A percentile compares a stretch with the other conserved stretches of the same genome.
Conservation (phyloP, 2,797 vertebrate species). For the Anabas testudineus region DNA sequence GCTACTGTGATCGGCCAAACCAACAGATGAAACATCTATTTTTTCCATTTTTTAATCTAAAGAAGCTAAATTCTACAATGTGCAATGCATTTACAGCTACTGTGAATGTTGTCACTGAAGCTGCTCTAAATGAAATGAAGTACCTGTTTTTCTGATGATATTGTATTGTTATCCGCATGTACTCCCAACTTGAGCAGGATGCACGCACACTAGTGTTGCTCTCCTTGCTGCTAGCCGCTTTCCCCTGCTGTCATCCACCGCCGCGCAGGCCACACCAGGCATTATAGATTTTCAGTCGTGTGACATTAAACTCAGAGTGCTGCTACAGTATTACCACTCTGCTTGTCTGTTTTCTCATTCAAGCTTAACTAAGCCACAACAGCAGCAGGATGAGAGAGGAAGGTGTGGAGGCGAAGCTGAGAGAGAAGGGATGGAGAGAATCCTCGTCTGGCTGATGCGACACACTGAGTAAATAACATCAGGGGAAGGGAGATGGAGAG, state of each 20-base stretch:
- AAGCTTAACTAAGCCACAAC: conserved; percentile 41
- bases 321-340: conserved; percentile 19
- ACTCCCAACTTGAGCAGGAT: neutral
- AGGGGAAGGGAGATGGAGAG: conserved; percentile 38
- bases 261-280: conserved; percentile 46
- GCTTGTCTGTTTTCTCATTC: conserved; percentile 13
- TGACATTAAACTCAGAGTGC: conserved; percentile 60
- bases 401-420: neutral
- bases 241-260: conserved; percentile 32
- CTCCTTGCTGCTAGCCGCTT: conserved; percentile 17
- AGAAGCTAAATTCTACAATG: too few species aligned
- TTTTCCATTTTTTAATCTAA: too few species aligned
- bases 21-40: too few species aligned
- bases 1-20: too few species aligned
- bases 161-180: neutral
- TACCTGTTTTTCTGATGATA: too few species aligned
- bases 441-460: conserved; percentile 26
- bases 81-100: too few species aligned
- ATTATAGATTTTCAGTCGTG: neutral
- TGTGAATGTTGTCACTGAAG: too few species aligned
- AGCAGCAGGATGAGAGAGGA: conserved; percentile 15
- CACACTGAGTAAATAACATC: conserved; percentile 35
- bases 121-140: too few species aligned
- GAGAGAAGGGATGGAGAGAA: conserved; percentile 8
- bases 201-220: conserved; percentile 19